These are phyloP conservation scores for Tringa solitaria DNA, from an alignment of 2,113 vertebrate genomes.

Conservation along the genomic window DNA sequence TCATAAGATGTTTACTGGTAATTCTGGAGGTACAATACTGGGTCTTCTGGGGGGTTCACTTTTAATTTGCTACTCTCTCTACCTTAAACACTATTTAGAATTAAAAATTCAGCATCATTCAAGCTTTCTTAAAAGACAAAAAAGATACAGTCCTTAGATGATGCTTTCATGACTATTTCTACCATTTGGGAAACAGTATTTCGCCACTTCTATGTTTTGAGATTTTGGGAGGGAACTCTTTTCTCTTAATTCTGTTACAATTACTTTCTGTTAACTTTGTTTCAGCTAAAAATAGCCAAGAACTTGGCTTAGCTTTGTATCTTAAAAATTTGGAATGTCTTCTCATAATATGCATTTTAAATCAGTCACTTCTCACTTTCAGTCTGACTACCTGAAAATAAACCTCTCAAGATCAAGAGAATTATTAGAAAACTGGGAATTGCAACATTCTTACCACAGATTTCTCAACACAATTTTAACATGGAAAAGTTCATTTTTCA, in stretches of 20 bases:
- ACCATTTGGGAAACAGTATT: not conserved
- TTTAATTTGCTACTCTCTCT: not conserved
- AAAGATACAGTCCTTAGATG: not conserved
- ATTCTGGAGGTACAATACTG: not conserved
- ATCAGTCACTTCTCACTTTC: not conserved
- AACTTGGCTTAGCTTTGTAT: not conserved
- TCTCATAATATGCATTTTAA: not conserved
- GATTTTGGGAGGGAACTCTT: not conserved
- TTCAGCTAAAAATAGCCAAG: not conserved
- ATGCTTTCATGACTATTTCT: not conserved
- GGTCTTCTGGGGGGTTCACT: fast-evolving
- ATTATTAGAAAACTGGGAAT: not conserved
- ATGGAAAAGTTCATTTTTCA: not conserved
- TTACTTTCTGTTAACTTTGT: not conserved
- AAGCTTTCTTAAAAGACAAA: not conserved
- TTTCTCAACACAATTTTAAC: not conserved
- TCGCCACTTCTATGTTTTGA: not conserved
- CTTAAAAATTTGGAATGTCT: not conserved
- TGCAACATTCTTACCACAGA: not conserved
- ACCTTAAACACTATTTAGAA: not conserved
- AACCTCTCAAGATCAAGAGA: not conserved
- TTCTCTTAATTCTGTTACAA: not conserved
- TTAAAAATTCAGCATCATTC: not conserved
- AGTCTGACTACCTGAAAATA: not conserved
- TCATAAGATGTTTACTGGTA: not conserved